A percentile compares a stretch with the other conserved stretches of the same genome.
phyloP scores from a whole-genome alignment of 2,113 vertebrate species.

The Formicarius rufipectus region DNA sequence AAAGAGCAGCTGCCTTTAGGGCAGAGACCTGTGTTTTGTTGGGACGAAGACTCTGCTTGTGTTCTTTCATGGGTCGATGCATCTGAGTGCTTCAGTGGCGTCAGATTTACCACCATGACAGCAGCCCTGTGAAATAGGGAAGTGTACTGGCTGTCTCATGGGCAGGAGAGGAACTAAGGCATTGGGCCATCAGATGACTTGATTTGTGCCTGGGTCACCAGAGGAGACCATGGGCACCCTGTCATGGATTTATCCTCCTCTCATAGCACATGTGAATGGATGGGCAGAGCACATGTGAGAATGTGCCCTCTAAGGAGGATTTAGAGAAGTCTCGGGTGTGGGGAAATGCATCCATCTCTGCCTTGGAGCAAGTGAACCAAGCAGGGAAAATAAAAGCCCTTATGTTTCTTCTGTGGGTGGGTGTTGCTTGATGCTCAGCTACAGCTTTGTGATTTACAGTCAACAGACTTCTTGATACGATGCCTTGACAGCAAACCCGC shows the following conservation, averaged over 20 bases:
- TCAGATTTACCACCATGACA: background rate
- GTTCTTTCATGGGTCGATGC: background rate
- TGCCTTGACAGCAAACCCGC: background rate
- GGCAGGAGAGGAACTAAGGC: background rate
- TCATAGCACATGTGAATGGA: background rate
- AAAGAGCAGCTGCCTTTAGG: background rate
- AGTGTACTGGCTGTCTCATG: background rate
- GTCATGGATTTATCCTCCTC: background rate
- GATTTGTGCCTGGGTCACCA: background rate
- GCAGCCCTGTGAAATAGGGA: background rate
- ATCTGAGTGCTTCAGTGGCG: background rate
- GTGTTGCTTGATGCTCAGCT: background rate
- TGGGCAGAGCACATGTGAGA: accelerated
- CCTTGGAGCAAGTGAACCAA: background rate
- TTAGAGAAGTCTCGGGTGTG: background rate
- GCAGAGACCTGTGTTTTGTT: background rate
- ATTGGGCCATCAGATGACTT: background rate
- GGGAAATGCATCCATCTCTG: background rate
- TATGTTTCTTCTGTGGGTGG: background rate
- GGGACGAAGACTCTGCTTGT: background rate
- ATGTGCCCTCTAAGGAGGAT: background rate
- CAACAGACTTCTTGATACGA: background rate
- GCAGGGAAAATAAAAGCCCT: background rate
- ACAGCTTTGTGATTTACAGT: background rate
- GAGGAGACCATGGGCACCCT: background rate